Percentiles rank a stretch among this genome's conserved stretches.
Conservation (phyloP, 2,888 invertebrate species). For the Digitonthophagus gazella region DNA sequence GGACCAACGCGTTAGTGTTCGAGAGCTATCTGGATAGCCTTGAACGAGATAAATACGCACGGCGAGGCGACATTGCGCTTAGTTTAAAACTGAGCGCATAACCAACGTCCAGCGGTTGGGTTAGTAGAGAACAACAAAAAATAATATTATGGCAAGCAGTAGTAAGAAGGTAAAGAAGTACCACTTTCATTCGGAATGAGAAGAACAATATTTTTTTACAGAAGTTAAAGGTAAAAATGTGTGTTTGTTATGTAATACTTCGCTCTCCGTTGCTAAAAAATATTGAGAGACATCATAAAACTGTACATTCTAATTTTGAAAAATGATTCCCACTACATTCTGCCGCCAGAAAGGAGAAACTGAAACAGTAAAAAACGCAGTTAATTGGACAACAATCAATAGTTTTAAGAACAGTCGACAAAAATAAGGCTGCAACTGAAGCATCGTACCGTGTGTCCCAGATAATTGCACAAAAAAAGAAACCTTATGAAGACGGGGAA, state of each 20-base stretch:
- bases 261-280: slow-evolving; percentile 29
- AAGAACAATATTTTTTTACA: slow-evolving; percentile 26
- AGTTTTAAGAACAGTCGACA: slow-evolving; percentile 14
- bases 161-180: slow-evolving; percentile 26
- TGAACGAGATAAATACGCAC: too few relatives aligned
- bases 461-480: slow-evolving; percentile 23
- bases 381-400: slow-evolving; percentile 19
- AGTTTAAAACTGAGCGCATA: too few relatives aligned
- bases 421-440: slow-evolving; percentile 28
- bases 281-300: slow-evolving; percentile 26
- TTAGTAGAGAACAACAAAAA: too few relatives aligned
- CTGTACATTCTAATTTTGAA: slow-evolving; percentile 28
- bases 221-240: slow-evolving; percentile 28
- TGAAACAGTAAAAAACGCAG: slow-evolving; percentile 20
- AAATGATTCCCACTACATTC: slow-evolving; percentile 25
- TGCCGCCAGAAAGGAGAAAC: slow-evolving; percentile 26
- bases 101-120: too few relatives aligned
- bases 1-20: too few relatives aligned
- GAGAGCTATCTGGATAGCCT: too few relatives aligned
- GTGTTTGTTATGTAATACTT: slow-evolving; percentile 27
- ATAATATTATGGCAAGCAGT: too few relatives aligned
- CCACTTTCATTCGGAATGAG: slow-evolving; percentile 28
- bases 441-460: slow-evolving; percentile 28
- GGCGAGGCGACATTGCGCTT: too few relatives aligned
- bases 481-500: slow-evolving; percentile 24